Evolutionary conservation across 2,888 invertebrate genomes (phyloP), one percentile per base, ranked within the genome.

Genomic region (Fragum sueziense): DNA sequence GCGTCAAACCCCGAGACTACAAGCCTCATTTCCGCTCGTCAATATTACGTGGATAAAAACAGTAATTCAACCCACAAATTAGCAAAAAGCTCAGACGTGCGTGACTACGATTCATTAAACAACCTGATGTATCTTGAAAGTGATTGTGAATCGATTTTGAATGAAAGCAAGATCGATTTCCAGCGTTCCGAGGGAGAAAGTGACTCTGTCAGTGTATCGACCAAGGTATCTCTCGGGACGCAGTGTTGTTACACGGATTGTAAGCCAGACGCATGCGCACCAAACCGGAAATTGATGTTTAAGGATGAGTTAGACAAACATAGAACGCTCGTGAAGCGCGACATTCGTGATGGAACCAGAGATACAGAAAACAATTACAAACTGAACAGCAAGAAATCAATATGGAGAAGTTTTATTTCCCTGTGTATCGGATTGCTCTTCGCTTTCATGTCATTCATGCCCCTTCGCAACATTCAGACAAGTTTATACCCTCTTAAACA

Each of bases 401-500:
- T 86, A 68, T 87, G 87, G 87, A 74, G 85, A n/a, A 87, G 85
- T 69, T 87, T 87, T 41, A 70, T 87, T 52, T 83, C 86, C 1
- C 75, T 87, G 31, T 87, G 87, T 70, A 71, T 79, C 14, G 86
- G 87, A 22, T 73, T 87, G 37, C 80, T 86, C 80, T 82, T 86
- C 57, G 86, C 87, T 11, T 87, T 87, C 70, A 87, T 85, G 81
- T 87, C 87, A 0, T 87, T 87, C 65, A 82, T 87, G 83, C 87
- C 87, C 2, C 78, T 86, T 62, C 82, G 88, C 67, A 89, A 90
- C 70, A 88, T 90, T 34, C 89, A 88, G 68, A 89, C 88, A 25
- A 89, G 89, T 79, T 79, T 90, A 59, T 89, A 88, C 76, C 78
- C 85, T 1, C 67, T 79, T 9, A 73, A 86, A 34, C 82, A 88